Evolutionary conservation across 2,113 vertebrate species (phyloP).

Genomic region (Tragelaphus imberbis): DNA sequence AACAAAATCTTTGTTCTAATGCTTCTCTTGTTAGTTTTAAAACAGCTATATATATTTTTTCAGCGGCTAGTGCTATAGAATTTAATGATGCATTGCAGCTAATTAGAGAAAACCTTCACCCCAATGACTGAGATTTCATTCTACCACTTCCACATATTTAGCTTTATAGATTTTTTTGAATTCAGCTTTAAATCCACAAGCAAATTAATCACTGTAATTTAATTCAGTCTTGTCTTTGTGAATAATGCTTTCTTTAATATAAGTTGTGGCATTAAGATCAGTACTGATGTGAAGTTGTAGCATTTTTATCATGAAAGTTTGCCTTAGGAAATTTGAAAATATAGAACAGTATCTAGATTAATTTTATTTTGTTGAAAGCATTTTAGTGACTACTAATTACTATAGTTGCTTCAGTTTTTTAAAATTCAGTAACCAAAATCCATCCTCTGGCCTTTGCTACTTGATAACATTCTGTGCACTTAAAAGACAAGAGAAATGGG

Average conservation of each 20-base stretch:
- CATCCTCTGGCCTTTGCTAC: neutral
- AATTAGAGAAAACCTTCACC: slow-evolving; percentile 72
- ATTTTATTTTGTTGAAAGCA: slow-evolving; percentile 23
- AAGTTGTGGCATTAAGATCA: slow-evolving; percentile 62
- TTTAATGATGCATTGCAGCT: slow-evolving; percentile 70
- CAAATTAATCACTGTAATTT: slow-evolving; percentile 51
- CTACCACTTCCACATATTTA: slow-evolving; percentile 63
- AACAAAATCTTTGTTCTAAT: slow-evolving; percentile 47
- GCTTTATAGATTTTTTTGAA: slow-evolving; percentile 74
- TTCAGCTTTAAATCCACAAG: slow-evolving; percentile 47
- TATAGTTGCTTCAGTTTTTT: neutral
- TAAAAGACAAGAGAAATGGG: slow-evolving; percentile 34
- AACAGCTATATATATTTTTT: slow-evolving; percentile 48
- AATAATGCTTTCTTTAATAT: slow-evolving; percentile 59
- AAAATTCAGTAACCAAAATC: slow-evolving; percentile 31
- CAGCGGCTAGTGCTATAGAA: slow-evolving; percentile 56
- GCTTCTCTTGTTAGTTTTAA: slow-evolving; percentile 57
- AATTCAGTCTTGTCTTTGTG: slow-evolving; percentile 53
- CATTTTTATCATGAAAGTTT: neutral
- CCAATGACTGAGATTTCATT: slow-evolving; percentile 74
- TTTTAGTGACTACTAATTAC: slow-evolving; percentile 32
- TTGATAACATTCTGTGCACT: neutral
- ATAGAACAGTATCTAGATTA: neutral
- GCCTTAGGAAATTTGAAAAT: neutral
- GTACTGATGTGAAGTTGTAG: neutral